Evolutionary conservation across 2,113 vertebrate genomes (phyloP), one percentile per base, ranked within the genome.

Genomic region (Zosterops pallidus): DNA sequence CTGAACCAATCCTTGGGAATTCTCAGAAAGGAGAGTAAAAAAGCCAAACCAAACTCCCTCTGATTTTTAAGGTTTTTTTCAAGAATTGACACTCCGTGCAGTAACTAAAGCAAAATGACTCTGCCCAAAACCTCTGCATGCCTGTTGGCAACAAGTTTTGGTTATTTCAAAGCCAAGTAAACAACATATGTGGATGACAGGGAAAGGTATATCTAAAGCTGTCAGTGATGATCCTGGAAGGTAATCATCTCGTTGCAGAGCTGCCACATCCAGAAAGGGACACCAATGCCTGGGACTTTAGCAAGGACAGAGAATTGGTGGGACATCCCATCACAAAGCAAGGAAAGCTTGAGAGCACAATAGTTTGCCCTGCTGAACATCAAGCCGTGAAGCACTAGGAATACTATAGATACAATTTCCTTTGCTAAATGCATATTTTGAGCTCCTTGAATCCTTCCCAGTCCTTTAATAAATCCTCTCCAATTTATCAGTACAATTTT

Each of bases 401-500:
- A 29, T 35, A 22, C 4, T 50, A 64, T 10, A 86, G 64, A 84
- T 9, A 59, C 9, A 70, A 53, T 80, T 87, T 76, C 18, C 15
- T 83, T 52, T 86, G 18, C 7, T 93, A 80, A 53, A 88, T 83
- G 39, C 41, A 28, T 62, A 25, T 63, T 59, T 44, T 79, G 39
- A 90, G 6, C 18, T 77, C 29, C 23, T 64, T 39, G 55, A 80
- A 33, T 80, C 26, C 9, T 71, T 84, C 37, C 28, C 5, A 82
- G 47, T 60, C 29, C 14, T 74, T 78, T 79, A 91, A 76, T 71
- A 92, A 86, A 91, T 52, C 24, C 23, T 82, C 13, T 75, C 39
- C 47, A 79, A 52, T 85, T 91, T 89, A 79, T 82, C 65, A 75
- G 17, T 31, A n/a, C 5, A 35, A 22, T 79, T 75, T 86, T 44